These are phyloP conservation scores for Hoplias malabaricus DNA, from an alignment of 2,113 vertebrate genomes.

Conservation along the genomic window DNA sequence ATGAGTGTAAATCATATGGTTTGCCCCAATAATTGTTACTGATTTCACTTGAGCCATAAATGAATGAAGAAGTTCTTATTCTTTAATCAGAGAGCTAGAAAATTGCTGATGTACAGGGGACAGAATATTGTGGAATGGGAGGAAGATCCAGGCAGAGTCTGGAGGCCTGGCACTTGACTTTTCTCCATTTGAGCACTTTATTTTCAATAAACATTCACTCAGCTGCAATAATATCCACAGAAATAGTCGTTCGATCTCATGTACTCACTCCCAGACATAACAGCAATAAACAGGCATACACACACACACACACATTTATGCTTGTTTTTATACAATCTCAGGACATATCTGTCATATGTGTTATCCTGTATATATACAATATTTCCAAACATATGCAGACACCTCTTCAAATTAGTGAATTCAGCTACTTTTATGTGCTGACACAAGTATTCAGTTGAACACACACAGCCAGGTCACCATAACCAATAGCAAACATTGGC, in stretches of 20 bases:
- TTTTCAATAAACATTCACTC: constrained; percentile 37
- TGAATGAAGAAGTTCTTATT: too few species aligned
- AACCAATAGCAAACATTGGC: too few species aligned
- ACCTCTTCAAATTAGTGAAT: neutral
- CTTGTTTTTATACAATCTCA: neutral
- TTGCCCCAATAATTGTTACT: too few species aligned
- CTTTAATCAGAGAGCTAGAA: neutral
- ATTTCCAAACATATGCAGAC: neutral
- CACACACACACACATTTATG: neutral
- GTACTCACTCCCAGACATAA: neutral
- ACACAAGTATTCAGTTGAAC: too few species aligned
- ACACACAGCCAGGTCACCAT: too few species aligned
- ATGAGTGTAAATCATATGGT: too few species aligned
- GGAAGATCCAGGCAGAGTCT: constrained; percentile 3
- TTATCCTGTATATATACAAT: neutral
- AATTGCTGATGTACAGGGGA: neutral
- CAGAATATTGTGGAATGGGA: neutral
- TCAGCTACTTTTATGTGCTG: neutral
- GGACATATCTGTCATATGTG: neutral
- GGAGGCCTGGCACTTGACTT: constrained; percentile 3
- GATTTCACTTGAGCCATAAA: too few species aligned
- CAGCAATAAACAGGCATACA: neutral
- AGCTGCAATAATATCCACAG: constrained; percentile 26
- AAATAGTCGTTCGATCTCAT: constrained; percentile 25
- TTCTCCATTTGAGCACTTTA: neutral